A percentile compares a stretch with the other conserved stretches of the same genome.
Conservation (phyloP, 2,888 invertebrate species). For the Micropterix aruncella region DNA sequence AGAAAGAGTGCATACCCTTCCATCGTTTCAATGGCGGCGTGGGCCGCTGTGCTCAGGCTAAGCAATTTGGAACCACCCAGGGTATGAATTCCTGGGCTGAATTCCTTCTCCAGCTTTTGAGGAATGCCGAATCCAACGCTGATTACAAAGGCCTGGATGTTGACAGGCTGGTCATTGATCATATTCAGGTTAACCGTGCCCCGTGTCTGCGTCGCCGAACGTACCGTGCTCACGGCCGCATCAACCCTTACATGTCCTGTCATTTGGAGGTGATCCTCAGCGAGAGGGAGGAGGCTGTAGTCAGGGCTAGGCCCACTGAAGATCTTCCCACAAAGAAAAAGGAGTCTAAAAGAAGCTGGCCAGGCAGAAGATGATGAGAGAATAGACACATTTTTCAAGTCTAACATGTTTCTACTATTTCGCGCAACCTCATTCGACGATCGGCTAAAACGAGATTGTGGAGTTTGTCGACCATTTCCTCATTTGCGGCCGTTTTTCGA, state of each 20-base stretch:
- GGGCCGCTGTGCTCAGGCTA: slow-evolving; percentile 94
- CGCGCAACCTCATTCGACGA: too few species aligned
- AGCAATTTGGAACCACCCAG: slow-evolving; percentile 89
- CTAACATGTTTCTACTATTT: too few species aligned
- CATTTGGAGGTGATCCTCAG: slow-evolving; percentile 96
- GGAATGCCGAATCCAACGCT: slow-evolving; percentile 98
- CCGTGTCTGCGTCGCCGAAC: slow-evolving; percentile 94
- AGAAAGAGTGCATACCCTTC: slow-evolving; percentile 98
- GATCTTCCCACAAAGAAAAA: slow-evolving; percentile 90
- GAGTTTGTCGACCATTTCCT: too few species aligned
- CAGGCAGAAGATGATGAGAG: slow-evolving; percentile 82
- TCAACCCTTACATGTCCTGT: slow-evolving; percentile 99
- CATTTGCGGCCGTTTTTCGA: too few species aligned
- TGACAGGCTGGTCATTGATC: slow-evolving; percentile 93
- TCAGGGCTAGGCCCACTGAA: slow-evolving; percentile 66
- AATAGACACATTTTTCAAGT: too few species aligned
- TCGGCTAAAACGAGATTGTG: too few species aligned
- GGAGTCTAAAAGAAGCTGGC: slow-evolving; percentile 94
- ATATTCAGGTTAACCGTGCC: slow-evolving; percentile 96
- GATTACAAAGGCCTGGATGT: slow-evolving; percentile 95
- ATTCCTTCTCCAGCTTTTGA: slow-evolving; percentile 87
- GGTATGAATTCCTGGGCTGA: slow-evolving; percentile 99
- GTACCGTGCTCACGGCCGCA: slow-evolving; percentile 97
- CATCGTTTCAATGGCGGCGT: slow-evolving; percentile 91
- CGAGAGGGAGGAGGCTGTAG: slow-evolving; percentile 87